Evolutionary conservation across 2,888 invertebrate species (phyloP).

Genomic region (Eustalomyia histrio): DNA sequence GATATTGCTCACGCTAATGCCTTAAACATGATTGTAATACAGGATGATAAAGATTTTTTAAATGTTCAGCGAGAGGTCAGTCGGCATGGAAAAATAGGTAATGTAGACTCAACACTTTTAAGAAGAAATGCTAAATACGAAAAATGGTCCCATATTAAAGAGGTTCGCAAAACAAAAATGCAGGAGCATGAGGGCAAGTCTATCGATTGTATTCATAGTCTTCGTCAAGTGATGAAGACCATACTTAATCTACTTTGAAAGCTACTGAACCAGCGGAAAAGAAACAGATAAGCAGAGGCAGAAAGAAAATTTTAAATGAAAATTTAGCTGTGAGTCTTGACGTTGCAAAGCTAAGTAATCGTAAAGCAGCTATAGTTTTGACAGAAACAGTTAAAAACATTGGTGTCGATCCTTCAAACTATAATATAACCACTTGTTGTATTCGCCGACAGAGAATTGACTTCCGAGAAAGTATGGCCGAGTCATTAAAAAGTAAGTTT

Average conservation of each 20-base stretch:
- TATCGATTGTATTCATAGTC: too few relatives aligned
- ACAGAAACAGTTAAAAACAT: too few relatives aligned
- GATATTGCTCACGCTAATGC: constrained; percentile 3
- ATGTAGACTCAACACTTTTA: constrained; percentile 11
- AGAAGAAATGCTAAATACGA: constrained; percentile 1
- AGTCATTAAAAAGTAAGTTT: constrained; percentile 1
- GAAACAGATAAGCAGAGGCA: neutral
- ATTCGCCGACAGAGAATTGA: neutral
- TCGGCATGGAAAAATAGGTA: constrained; percentile 20
- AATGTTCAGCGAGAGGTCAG: neutral
- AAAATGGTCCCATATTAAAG: too few relatives aligned
- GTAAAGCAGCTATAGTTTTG: constrained; percentile 4
- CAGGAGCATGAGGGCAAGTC: too few relatives aligned
- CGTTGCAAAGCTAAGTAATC: neutral
- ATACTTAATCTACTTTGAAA: constrained; percentile 10
- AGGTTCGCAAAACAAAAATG: too few relatives aligned
- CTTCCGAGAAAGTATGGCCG: constrained; percentile 12
- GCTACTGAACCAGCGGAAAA: constrained; percentile 7
- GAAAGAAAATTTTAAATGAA: neutral
- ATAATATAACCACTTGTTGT: too few relatives aligned
- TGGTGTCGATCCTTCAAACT: too few relatives aligned
- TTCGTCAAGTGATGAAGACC: neutral
- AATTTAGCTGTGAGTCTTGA: constrained; percentile 6
- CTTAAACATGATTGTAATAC: constrained; percentile 13
- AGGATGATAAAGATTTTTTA: constrained; percentile 14